Evolutionary conservation across 2,888 invertebrate species (phyloP), one percentile per base, ranked within the genome.

Genomic region (Mellilla xanthometata): DNA sequence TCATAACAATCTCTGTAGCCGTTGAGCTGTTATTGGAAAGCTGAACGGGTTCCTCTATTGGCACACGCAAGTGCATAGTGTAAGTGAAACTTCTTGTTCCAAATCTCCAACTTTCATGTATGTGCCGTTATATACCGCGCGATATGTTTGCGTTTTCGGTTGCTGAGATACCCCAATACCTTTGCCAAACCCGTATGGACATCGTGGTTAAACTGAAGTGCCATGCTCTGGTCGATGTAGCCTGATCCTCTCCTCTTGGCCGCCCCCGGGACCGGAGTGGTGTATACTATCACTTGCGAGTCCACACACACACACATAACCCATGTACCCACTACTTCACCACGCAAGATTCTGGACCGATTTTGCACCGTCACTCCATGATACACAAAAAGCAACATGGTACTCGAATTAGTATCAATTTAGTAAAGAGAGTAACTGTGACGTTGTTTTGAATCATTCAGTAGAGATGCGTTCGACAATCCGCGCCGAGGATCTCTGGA

Each of bases 311-410:
- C 64, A 19, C 24, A 80, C 72, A 71, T 67, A 67, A 75, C 71
- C 66, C 11, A 36, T n/a, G n/a, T 28, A 36, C 19, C 60, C 65
- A 67, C 63, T 56, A 66, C 59, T 58, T 60, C 59, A 80, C 78
- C 72, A 71, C 79, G 80, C 83, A 82, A 82, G 76, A 58, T 49
- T 80, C 75, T 76, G 76, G 84, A 86, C 89, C 91, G 91, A 92
- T 92, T 92, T 92, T 92, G 92, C 92, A 92, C 92, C 91, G 90
- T 88, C 81, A 87, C 86, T 88, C 85, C 88, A 84, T 81, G 73
- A 84, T 76, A 84, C 80, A 80, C 76, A 42, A 26, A 44, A 45
- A 59, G 56, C 62, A 60, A 64, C 65, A 64, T 64, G 60, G 60
- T 65, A 67, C 65, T 52, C 56, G 58, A 11, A 60, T 54, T 54